Evolutionary conservation across 1,140 invertebrate genomes (phyloP), one percentile per base, ranked within the genome.

Genomic region (Pseudoatta argentina): DNA sequence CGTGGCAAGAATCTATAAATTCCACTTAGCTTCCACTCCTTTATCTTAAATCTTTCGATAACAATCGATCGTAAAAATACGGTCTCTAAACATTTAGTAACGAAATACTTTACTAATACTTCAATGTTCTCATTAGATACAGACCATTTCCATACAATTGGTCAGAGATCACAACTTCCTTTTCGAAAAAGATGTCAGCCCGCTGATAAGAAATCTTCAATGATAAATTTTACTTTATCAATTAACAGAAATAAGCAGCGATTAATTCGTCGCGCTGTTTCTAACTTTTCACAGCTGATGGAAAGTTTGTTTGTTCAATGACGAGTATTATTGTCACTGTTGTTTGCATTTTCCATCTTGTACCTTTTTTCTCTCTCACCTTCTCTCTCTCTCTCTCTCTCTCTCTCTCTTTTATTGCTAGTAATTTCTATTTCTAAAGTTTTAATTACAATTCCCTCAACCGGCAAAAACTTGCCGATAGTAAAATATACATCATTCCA

Each of bases 291-390:
- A 44, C 69, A 53, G 44, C 1, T 12, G 34, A 39, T 39, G 5
- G 8, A 27, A n/a, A 85, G 2, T 16, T 59, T 10, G 14, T n/a
- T 53, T 27, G 16, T n/a, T n/a, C 27, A 24, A 44, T 71, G 59
- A 86, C 61, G 75, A 81, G 63, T 82, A 86, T 85, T 85, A 88
- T 88, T 77, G 79, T 85, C 10, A 18, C 51, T 18, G 18, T 59
- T 51, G 30, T 14, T 63, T 61, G 8, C 24, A 14, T 24, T 66
- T n/a, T 57, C 61, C 16, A 12, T 48, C 10, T 73, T 14, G 53
- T 53, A n/a, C 12, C 2, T 24, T 21, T 64, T 75, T 10, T 27
- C 24, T 48, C 16, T 16, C 16, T 21, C 18, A 7, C 18, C 16
- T 39, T 14, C 10, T 12, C 2, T 44, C 10, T 39, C 8, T 7